Conservation (phyloP, 2,888 invertebrate species). For the Nephrotoma guestfalica region DNA sequence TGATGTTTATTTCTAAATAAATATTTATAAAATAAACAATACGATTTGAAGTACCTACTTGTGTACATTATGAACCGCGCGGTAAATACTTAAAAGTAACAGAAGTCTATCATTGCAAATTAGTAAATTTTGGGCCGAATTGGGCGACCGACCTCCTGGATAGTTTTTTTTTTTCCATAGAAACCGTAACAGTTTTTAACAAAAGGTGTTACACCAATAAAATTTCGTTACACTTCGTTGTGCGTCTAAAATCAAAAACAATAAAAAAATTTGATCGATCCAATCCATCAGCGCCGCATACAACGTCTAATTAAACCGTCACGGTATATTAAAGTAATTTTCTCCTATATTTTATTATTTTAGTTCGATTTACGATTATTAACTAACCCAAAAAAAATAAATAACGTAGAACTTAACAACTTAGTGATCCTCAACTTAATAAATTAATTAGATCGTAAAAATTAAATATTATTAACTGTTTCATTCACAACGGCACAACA, state of each 20-base stretch:
- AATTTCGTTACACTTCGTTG: neutral
- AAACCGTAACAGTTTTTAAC: neutral
- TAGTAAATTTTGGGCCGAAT: too few species aligned
- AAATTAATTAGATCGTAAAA: neutral
- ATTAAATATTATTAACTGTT: neutral
- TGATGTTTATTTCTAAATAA: neutral
- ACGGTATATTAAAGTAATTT: neutral
- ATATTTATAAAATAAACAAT: neutral
- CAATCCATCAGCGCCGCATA: neutral
- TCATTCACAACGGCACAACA: neutral
- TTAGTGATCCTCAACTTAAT: neutral
- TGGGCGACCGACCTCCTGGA: too few species aligned
- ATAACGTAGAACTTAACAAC: neutral
- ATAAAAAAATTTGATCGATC: neutral
- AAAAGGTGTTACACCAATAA: neutral
- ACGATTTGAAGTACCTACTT: neutral
- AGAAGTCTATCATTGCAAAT: neutral
- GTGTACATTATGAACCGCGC: neutral
- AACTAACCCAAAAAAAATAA: neutral
- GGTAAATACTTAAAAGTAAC: neutral
- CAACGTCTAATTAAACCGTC: neutral
- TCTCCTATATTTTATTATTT: neutral
- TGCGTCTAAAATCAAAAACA: neutral
- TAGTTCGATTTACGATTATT: neutral
- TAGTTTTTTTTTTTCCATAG: neutral